phyloP scores from a whole-genome alignment of 2,888 invertebrate species.

The Lasioglossum malachurum region DNA sequence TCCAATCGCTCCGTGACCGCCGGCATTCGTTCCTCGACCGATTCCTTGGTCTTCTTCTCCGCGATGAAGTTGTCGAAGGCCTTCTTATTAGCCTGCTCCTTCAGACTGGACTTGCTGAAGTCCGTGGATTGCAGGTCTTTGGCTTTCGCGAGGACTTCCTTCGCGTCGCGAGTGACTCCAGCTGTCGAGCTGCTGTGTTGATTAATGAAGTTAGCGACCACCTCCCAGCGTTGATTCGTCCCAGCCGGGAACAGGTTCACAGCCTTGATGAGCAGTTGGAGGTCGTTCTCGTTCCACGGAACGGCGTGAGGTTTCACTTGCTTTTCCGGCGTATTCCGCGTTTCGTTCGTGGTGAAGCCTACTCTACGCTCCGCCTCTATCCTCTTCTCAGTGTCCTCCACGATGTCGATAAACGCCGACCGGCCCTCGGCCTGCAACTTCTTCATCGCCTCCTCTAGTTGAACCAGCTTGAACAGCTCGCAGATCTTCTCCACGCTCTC shows the following conservation, averaged over 20 bases:
- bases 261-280: constrained; percentile 97
- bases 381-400: constrained; percentile 90
- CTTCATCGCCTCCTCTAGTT: constrained; percentile 92
- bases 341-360: constrained; percentile 74
- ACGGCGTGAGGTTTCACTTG: constrained; percentile 81
- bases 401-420: constrained; percentile 88
- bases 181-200: constrained; percentile 89
- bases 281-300: constrained; percentile 94
- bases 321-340: constrained; percentile 77
- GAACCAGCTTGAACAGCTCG: constrained; percentile 90
- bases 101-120: constrained; percentile 93
- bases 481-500: constrained; percentile 96
- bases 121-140: constrained; percentile 97
- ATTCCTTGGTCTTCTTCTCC: constrained; percentile 87
- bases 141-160: constrained; percentile 97
- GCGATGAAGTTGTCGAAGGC: constrained; percentile 97
- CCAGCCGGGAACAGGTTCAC: constrained; percentile 99
- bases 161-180: constrained; percentile 90
- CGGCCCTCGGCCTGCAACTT: constrained; percentile 89
- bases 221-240: constrained; percentile 95
- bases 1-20: constrained; percentile 82
- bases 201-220: constrained; percentile 97
- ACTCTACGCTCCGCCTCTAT: constrained; percentile 92
- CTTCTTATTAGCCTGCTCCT: constrained; percentile 95
- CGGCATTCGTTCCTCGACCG: constrained; percentile 82